Conservation (phyloP, 2,113 vertebrate genomes). For the Lichenostomus cassidix region DNA sequence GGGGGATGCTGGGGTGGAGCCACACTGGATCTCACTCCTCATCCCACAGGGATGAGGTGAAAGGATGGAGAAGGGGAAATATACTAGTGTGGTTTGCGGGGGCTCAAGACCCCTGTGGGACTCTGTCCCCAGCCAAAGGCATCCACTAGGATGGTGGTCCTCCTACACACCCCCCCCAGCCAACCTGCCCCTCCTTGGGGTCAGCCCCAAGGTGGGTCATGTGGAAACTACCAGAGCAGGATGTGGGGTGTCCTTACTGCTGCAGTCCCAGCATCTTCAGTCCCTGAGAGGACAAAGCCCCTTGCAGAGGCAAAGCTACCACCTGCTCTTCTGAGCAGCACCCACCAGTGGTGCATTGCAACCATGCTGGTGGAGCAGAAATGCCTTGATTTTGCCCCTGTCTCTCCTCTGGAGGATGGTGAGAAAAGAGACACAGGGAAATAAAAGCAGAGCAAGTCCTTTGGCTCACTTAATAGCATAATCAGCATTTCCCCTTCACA, state of each 20-base stretch:
- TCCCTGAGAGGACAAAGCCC: neutral
- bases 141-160: neutral
- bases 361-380: neutral
- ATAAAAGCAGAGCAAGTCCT: neutral
- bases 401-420: neutral
- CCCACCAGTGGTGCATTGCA: neutral
- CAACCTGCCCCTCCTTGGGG: neutral
- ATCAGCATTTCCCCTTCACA: conserved; percentile 6
- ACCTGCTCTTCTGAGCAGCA: neutral
- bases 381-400: neutral
- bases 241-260: neutral
- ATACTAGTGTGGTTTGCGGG: neutral
- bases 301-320: neutral
- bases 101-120: neutral
- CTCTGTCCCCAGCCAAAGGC: neutral
- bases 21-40: neutral
- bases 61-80: neutral
- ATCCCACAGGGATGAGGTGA: neutral
- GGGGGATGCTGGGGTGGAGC: neutral
- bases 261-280: neutral
- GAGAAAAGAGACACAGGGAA: neutral
- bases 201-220: neutral
- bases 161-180: neutral
- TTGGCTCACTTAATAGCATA: neutral
- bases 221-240: neutral